Evolutionary conservation across 1,140 invertebrate species (phyloP).

Genomic region (Solenopsis invicta): DNA sequence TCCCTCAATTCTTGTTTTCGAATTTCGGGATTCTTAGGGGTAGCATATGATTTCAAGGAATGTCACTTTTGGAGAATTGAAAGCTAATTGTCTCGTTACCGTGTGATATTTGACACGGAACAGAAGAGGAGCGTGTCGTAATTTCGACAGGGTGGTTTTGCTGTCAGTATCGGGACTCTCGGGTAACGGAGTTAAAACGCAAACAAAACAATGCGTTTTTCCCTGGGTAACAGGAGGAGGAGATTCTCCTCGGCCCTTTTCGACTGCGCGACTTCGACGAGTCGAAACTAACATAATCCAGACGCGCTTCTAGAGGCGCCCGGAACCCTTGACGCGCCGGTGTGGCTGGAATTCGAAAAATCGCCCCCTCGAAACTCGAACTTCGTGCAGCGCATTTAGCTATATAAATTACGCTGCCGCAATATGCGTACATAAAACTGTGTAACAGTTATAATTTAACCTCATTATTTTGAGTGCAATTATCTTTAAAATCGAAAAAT

Average conservation of each 20-base stretch:
- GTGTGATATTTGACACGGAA: slow-evolving; percentile 55
- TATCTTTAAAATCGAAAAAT: neutral
- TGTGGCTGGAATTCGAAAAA: slow-evolving; percentile 63
- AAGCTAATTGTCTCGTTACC: slow-evolving; percentile 26
- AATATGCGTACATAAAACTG: neutral
- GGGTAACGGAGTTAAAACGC: slow-evolving; percentile 64
- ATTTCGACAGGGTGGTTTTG: slow-evolving; percentile 58
- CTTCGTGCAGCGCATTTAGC: neutral
- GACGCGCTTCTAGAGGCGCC: slow-evolving; percentile 77
- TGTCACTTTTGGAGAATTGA: neutral
- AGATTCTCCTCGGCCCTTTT: slow-evolving; percentile 71
- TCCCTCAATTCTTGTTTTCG: neutral
- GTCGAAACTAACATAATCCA: slow-evolving; percentile 83
- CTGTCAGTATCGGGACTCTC: slow-evolving; percentile 62
- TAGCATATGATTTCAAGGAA: neutral
- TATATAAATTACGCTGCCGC: neutral
- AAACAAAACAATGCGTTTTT: slow-evolving; percentile 83
- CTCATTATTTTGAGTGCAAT: neutral
- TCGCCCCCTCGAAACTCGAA: slow-evolving; percentile 41
- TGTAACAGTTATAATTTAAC: slow-evolving; percentile 9
- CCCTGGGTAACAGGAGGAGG: slow-evolving; percentile 70
- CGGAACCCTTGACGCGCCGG: slow-evolving; percentile 77
- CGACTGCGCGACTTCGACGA: slow-evolving; percentile 66
- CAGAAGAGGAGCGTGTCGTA: slow-evolving; percentile 55
- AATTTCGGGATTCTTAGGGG: neutral